Conservation (phyloP, 2,113 vertebrate species). For the Percina caprodes region DNA sequence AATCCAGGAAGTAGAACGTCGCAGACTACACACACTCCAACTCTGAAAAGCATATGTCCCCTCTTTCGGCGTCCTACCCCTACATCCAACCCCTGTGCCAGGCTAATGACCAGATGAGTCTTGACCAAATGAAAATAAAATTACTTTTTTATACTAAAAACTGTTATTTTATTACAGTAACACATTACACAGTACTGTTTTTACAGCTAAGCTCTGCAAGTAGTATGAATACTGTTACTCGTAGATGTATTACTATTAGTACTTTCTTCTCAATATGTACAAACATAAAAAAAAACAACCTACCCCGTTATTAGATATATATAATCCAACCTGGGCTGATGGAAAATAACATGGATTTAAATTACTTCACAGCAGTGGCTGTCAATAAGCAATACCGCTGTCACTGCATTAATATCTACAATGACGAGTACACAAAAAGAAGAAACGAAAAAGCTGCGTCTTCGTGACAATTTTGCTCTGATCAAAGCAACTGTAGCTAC, state of each 20-base stretch:
- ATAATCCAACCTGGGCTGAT: constrained; percentile 26
- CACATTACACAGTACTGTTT: not conserved
- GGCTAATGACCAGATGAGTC: not conserved
- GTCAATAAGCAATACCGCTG: constrained; percentile 62
- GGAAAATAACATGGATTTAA: constrained; percentile 35
- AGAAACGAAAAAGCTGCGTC: constrained; percentile 49
- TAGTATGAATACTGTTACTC: not conserved
- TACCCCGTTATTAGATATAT: constrained; percentile 16
- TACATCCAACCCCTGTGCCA: not conserved
- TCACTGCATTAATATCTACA: constrained; percentile 50
- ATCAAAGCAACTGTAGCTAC: constrained; percentile 74
- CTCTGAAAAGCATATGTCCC: not conserved
- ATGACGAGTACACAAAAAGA: constrained; percentile 49
- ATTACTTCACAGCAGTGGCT: constrained; percentile 63
- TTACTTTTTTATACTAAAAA: not conserved
- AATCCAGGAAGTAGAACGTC: too few species aligned
- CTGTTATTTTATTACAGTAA: not conserved
- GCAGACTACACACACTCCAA: too few species aligned
- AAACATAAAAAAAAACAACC: too few species aligned
- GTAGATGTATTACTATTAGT: not conserved
- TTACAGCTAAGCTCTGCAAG: not conserved
- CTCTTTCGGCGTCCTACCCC: not conserved
- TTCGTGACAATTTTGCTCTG: constrained; percentile 73
- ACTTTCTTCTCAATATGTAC: not conserved
- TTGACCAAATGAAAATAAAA: not conserved